phyloP scores from a whole-genome alignment of 2,113 vertebrate genomes.

The Pithys albifrons region DNA sequence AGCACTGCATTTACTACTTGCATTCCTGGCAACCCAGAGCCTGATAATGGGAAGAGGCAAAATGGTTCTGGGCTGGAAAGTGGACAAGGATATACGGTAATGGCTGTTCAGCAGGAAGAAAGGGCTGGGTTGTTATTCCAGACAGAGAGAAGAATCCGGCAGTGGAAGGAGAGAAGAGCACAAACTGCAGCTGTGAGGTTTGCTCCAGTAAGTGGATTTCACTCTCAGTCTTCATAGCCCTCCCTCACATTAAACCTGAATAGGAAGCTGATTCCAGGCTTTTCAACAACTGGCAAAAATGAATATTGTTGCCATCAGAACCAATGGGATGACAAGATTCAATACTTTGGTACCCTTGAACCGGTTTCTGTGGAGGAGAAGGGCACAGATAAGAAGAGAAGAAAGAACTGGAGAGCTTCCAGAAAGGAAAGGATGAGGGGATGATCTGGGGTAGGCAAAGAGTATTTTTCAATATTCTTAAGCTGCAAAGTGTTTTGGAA shows the following conservation, averaged over 20 bases:
- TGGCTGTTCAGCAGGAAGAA: background rate
- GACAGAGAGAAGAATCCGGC: background rate
- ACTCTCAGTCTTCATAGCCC: background rate
- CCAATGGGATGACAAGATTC: background rate
- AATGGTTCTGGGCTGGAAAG: background rate
- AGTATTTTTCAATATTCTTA: background rate
- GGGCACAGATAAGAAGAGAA: background rate
- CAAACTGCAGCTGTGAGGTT: background rate
- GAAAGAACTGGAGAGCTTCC: background rate
- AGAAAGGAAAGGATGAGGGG: background rate
- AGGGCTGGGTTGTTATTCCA: background rate
- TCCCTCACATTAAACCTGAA: background rate
- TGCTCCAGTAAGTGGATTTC: background rate
- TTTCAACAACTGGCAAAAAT: background rate
- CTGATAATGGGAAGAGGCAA: background rate
- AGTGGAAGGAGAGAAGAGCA: background rate
- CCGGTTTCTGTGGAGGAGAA: background rate
- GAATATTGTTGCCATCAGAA: background rate
- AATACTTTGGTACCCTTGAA: background rate
- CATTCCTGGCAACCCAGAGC: background rate
- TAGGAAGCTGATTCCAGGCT: background rate
- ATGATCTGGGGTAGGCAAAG: background rate
- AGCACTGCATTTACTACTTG: background rate
- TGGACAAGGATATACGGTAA: background rate
- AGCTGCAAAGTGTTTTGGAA: background rate